Percentiles rank a stretch among this genome's conserved stretches.
Conservation (phyloP, 1,140 invertebrate genomes). For the Drosophila setifemur region DNA sequence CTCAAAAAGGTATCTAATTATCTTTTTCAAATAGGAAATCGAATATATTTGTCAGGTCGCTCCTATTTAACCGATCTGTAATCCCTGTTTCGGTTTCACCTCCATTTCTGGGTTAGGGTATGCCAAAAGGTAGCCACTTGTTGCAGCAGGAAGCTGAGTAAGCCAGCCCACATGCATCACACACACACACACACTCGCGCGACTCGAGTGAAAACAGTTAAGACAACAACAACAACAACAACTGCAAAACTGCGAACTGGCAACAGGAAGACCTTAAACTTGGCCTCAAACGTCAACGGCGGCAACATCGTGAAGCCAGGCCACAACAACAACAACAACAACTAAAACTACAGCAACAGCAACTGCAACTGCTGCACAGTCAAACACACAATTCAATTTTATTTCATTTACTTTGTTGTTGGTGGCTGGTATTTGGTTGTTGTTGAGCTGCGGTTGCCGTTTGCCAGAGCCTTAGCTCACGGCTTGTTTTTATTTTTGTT, state of each 20-base stretch:
- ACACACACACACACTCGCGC: conserved; percentile 25
- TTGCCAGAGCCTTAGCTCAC: conserved; percentile 50
- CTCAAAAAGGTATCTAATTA: too few relatives aligned
- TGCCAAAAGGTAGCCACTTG: conserved; percentile 69
- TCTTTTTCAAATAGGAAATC: background rate
- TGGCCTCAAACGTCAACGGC: conserved; percentile 69
- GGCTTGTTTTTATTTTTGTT: background rate
- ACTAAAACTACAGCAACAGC: conserved; percentile 29
- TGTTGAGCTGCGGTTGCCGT: conserved; percentile 58
- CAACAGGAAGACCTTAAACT: conserved; percentile 78
- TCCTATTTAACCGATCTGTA: background rate
- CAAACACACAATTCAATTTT: conserved; percentile 80
- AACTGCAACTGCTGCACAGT: conserved; percentile 54
- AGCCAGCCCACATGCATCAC: conserved; percentile 63
- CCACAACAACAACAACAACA: conserved; percentile 18
- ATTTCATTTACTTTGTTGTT: conserved; percentile 74
- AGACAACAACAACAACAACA: conserved; percentile 61
- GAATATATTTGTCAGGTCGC: background rate
- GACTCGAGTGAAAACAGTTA: conserved; percentile 75
- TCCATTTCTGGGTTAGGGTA: conserved; percentile 32
- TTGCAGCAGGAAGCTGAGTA: conserved; percentile 61
- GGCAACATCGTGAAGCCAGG: conserved; percentile 63
- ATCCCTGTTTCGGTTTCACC: background rate
- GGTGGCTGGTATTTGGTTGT: conserved; percentile 30
- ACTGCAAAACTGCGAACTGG: conserved; percentile 60